phyloP scores from a whole-genome alignment of 2,113 vertebrate species.

The Ivindomyrus marchei region DNA sequence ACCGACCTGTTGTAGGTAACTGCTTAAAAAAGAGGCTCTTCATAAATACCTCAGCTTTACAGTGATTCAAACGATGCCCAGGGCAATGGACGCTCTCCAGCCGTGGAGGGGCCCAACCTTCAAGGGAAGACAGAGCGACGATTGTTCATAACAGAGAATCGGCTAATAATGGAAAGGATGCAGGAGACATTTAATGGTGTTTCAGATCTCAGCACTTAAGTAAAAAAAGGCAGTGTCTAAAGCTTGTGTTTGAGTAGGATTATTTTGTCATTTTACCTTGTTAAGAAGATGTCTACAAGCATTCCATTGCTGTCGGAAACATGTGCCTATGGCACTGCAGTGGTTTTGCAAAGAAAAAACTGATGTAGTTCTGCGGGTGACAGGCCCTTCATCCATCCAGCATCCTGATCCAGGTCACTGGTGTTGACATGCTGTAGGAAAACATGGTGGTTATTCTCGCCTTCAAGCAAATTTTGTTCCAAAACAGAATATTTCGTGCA shows the following conservation, averaged over 20 bases:
- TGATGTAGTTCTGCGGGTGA: not conserved
- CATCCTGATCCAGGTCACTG: not conserved
- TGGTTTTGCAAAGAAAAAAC: not conserved
- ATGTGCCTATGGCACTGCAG: not conserved
- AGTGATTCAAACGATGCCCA: conserved; percentile 8
- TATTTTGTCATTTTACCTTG: not conserved
- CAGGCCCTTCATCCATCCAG: not conserved
- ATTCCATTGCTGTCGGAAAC: not conserved
- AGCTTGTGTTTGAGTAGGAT: not conserved
- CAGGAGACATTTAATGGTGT: not conserved
- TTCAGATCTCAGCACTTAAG: not conserved
- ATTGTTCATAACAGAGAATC: not conserved
- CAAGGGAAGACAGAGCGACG: not conserved
- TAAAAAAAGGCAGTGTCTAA: not conserved
- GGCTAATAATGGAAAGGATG: not conserved
- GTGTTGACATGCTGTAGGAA: not conserved
- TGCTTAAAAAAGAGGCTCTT: not conserved
- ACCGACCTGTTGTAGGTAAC: not conserved
- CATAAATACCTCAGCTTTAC: conserved; percentile 19
- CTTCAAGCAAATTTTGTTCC: not conserved
- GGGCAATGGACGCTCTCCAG: conserved; percentile 16
- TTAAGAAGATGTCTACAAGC: not conserved
- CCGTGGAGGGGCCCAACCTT: not conserved
- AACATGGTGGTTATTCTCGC: not conserved
- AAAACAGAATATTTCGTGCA: not conserved